phyloP scores from a whole-genome alignment of 2,888 invertebrate species.

The Empis stercorea region DNA sequence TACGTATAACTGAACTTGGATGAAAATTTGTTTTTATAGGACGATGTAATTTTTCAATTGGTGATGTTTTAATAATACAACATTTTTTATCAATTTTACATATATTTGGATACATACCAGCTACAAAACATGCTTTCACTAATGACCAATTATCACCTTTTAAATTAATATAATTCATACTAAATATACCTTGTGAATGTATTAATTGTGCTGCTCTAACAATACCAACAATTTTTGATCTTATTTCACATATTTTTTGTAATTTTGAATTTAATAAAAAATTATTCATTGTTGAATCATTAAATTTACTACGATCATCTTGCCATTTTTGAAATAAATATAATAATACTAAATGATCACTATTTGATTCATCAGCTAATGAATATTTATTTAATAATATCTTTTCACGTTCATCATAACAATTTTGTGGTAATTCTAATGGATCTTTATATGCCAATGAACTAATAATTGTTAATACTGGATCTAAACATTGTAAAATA shows the following conservation, averaged over 20 bases:
- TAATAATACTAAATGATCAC: slow-evolving; percentile 79
- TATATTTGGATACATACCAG: slow-evolving; percentile 82
- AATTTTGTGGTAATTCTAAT: slow-evolving; percentile 52
- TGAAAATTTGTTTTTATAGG: slow-evolving; percentile 27
- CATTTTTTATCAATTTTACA: slow-evolving; percentile 54
- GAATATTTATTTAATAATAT: background rate
- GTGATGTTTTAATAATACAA: slow-evolving; percentile 48
- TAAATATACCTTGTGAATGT: slow-evolving; percentile 55
- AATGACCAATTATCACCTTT: slow-evolving; percentile 86
- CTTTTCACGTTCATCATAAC: slow-evolving; percentile 25
- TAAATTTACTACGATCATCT: slow-evolving; percentile 51
- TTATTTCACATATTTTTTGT: slow-evolving; percentile 76
- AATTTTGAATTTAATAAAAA: slow-evolving; percentile 71
- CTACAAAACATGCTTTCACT: slow-evolving; percentile 76
- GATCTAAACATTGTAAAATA: slow-evolving; percentile 83
- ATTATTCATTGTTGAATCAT: slow-evolving; percentile 45
- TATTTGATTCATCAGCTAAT: slow-evolving; percentile 62
- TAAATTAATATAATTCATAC: slow-evolving; percentile 66
- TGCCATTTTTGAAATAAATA: slow-evolving; percentile 65
- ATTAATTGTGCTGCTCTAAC: slow-evolving; percentile 40
- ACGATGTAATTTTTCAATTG: slow-evolving; percentile 34
- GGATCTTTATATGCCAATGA: slow-evolving; percentile 61
- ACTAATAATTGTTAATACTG: slow-evolving; percentile 80
- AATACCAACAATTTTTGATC: slow-evolving; percentile 72
- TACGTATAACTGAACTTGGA: slow-evolving; percentile 41